Evolutionary conservation across 2,113 vertebrate genomes (phyloP), one percentile per base, ranked within the genome.

Genomic region (Leptobrachium leishanense): DNA sequence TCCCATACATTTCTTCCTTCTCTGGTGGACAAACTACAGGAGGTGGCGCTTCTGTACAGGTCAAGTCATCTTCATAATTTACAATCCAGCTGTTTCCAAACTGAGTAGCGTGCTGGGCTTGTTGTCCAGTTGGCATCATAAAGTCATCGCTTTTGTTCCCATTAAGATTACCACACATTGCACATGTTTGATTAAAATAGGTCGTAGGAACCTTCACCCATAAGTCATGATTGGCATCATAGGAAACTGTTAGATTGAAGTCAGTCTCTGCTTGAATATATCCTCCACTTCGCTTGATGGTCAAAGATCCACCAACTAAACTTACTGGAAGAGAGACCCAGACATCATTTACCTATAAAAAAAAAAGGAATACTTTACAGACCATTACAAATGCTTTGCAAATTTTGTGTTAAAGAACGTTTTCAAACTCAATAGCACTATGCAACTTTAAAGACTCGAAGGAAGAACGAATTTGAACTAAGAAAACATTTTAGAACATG

Each of bases 151-250:
- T 83, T 43, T 2, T 62, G 43, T 72, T 41, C 57, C 72, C 74
- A 87, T 95, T 95, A 75, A 93, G 95, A 86, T 95, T 95, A 20
- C 95, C 94, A 15, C 95, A 96, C 84, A 95, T 88, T 82, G 95
- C 95, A 3, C 95, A 95, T 41, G 92, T 89, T 82, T 89, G 81
- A 84, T 89, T 83, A n/a, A 90, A 91, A 84, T 93, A 93, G 15
- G 43, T n/a, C 8, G 83, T 83, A 11, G 94, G 92, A 54, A 95
- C 79, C 54, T 76, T 86, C 75, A 96, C 81, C 9, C 92, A 89
- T 68, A 95, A 87, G 0, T 88, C 87, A 63, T 93, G 91, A 20
- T 90, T 81, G 0, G 65, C 42, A 83, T 93, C 89, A 40, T 90
- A 95, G 55, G 90, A 93, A 70, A 96, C 88, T 0, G 7, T 80